Evolutionary conservation across 2,888 invertebrate genomes (phyloP), one percentile per base, ranked within the genome.

Genomic region (Limnephilus auricula): DNA sequence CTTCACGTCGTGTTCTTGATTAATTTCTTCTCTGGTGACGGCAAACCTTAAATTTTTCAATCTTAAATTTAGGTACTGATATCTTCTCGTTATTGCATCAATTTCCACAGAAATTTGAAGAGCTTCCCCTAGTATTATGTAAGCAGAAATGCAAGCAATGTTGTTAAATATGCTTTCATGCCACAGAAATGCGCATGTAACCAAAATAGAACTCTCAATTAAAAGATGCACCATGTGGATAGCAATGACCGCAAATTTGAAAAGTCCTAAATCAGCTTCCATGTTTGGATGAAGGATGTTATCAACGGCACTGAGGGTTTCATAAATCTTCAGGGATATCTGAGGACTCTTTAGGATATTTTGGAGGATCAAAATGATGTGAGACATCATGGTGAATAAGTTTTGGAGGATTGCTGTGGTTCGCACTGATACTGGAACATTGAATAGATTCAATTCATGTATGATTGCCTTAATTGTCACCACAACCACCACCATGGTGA

Each of bases 101-200:
- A 90, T 65, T 50, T 88, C 80, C 0, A 65, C 78, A 6, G 90
- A 87, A 88, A 90, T 65, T 10, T 87, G 87, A 15, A 90, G 45
- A 18, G 80, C 79, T 15, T 31, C 79, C 9, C 34, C 25, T 45
- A 45, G 25, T 0, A 90, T 86, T 15, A 90, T 86, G 31, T 86
- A 90, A 9, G 90, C 34, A 18, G 37, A 30, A 3, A 1, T 25
- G 30, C 86, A 86, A 37, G 79, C 15, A 79, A 85, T 18, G 6
- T 30, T 31, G 79, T 13, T 25, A 5, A 12, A 15, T 18, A 86
- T n/a, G 15, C 15, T 15, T 18, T 9, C 79, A 30, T 31, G 9
- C 45, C 79, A 86, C 18, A 40, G 37, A 25, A 18, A 2, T 5
- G 50, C 12, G 25, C 86, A 79, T 0, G 79, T 30, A 9, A 90